Evolutionary conservation across 2,888 invertebrate species (phyloP).

Genomic region (Bellardia bayeri): DNA sequence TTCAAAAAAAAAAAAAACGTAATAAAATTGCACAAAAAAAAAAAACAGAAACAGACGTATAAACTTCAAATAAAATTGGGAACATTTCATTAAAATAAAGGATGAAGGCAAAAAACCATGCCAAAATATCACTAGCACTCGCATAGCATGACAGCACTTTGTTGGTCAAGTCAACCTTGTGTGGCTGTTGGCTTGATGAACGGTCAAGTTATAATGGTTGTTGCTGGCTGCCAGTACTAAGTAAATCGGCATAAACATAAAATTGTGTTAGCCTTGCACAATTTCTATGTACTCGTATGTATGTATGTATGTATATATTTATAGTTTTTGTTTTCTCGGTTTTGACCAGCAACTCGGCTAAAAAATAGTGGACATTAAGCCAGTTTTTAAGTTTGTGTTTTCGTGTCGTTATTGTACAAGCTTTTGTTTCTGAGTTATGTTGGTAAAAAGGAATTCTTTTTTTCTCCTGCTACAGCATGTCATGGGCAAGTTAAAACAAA

Average conservation of each 20-base stretch:
- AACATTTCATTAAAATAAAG: conserved; percentile 63
- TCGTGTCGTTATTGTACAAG: neutral
- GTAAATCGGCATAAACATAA: conserved; percentile 58
- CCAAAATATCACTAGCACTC: conserved; percentile 35
- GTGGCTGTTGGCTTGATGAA: conserved; percentile 49
- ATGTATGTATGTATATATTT: neutral
- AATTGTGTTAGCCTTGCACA: conserved; percentile 63
- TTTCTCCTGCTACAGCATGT: conserved; percentile 36
- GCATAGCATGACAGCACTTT: conserved; percentile 5
- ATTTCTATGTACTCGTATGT: conserved; percentile 11
- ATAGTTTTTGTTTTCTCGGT: neutral
- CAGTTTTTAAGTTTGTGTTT: conserved; percentile 59
- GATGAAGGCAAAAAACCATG: conserved; percentile 16
- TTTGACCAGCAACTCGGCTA: conserved; percentile 28
- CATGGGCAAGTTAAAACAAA: conserved; percentile 57
- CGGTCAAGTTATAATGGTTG: conserved; percentile 21
- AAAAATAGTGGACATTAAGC: conserved; percentile 64
- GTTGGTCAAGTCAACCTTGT: conserved; percentile 42
- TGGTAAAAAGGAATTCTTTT: conserved; percentile 64
- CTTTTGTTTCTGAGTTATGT: conserved; percentile 52
- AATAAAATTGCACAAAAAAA: neutral
- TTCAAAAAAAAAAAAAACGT: conserved; percentile 7
- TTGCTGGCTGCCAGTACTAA: conserved; percentile 11
- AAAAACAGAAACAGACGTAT: conserved; percentile 21
- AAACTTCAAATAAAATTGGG: conserved; percentile 62